phyloP scores from a whole-genome alignment of 1,140 invertebrate species.

The Tyrophagus putrescentiae region DNA sequence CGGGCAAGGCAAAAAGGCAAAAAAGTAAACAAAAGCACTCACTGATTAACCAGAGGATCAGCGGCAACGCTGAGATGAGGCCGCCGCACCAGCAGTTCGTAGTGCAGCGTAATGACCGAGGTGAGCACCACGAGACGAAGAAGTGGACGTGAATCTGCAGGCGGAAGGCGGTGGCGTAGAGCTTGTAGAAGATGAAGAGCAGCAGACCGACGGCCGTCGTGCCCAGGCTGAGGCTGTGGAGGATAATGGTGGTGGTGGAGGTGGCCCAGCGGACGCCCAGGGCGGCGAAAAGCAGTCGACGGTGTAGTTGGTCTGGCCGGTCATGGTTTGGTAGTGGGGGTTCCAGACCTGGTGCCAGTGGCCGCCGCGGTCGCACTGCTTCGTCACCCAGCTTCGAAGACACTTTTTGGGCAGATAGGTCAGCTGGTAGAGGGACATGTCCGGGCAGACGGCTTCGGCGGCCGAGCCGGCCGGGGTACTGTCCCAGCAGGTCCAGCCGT shows the following conservation, averaged over 20 bases:
- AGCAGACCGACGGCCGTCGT: background rate
- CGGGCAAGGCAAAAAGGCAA: no score
- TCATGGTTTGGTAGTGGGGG: no score
- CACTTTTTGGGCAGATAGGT: no score
- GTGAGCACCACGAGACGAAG: background rate
- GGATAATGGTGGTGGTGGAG: background rate
- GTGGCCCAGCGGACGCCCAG: background rate
- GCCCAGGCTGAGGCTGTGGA: background rate
- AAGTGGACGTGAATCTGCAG: conserved; percentile 13
- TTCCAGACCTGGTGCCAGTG: no score
- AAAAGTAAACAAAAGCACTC: no score
- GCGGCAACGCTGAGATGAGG: no score
- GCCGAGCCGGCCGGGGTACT: background rate
- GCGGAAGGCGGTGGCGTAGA: background rate
- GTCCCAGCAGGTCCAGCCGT: background rate
- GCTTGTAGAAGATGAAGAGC: background rate
- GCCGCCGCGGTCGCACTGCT: no score
- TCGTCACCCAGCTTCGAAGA: no score
- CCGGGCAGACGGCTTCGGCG: background rate
- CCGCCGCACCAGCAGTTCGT: background rate
- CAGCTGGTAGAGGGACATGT: background rate
- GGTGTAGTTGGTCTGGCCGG: no score
- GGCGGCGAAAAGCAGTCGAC: no score
- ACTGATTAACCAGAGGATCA: no score
- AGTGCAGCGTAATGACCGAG: background rate